Evolutionary conservation across 2,888 invertebrate species (phyloP).

Genomic region (Drepanosiphum platanoidis): DNA sequence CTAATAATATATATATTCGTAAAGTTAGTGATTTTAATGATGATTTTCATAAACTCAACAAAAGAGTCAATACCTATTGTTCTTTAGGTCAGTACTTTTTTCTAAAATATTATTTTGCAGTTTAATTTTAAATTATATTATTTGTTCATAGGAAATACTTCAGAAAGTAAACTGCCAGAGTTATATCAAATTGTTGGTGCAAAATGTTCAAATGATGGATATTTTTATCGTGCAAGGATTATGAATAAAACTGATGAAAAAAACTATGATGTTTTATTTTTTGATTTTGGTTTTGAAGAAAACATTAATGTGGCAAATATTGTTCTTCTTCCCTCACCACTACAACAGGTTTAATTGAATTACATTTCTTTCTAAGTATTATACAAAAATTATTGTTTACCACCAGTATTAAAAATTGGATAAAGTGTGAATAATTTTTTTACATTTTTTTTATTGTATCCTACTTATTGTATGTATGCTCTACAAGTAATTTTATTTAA

Average conservation of each 20-base stretch:
- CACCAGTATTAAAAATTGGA: too few relatives aligned
- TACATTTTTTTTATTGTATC: too few relatives aligned
- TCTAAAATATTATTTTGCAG: neutral
- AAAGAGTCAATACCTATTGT: slow-evolving; percentile 39
- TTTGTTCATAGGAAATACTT: slow-evolving; percentile 16
- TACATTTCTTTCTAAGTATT: too few relatives aligned
- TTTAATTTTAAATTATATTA: neutral
- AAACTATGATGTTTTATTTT: slow-evolving; percentile 22
- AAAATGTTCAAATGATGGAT: slow-evolving; percentile 24
- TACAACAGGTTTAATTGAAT: slow-evolving; percentile 37
- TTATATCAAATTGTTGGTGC: slow-evolving; percentile 42
- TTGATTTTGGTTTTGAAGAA: slow-evolving; percentile 58
- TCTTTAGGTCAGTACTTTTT: slow-evolving; percentile 6
- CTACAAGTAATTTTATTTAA: too few relatives aligned
- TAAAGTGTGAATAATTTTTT: too few relatives aligned
- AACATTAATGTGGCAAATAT: slow-evolving; percentile 35
- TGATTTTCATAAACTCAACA: slow-evolving; percentile 28
- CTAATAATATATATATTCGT: slow-evolving; percentile 49
- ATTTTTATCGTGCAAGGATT: slow-evolving; percentile 36
- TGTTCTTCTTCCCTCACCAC: slow-evolving; percentile 25
- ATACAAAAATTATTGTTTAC: too few relatives aligned
- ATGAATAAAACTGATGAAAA: slow-evolving; percentile 27
- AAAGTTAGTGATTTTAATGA: slow-evolving; percentile 39
- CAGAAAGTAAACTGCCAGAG: slow-evolving; percentile 9
- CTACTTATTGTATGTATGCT: too few relatives aligned